Evolutionary conservation across 2,797 vertebrate genomes (phyloP).

Genomic region (Oreochromis grahami): DNA sequence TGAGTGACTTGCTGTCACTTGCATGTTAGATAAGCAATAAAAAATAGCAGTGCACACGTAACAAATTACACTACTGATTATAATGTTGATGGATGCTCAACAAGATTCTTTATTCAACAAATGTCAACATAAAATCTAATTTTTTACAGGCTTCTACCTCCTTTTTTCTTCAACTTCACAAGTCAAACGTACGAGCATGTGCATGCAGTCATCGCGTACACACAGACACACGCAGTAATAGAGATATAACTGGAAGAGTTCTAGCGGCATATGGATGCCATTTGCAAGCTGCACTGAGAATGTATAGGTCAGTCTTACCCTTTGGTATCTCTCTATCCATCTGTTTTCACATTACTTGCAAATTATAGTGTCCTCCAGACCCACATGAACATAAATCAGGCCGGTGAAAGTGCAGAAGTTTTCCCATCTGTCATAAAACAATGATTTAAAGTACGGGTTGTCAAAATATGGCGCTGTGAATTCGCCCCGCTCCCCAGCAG

Average conservation of each 20-base stretch:
- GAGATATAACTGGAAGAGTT: constrained; percentile 80
- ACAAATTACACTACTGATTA: constrained; percentile 12
- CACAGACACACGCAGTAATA: constrained; percentile 43
- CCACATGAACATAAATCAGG: constrained; percentile 97
- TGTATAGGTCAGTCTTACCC: constrained; percentile 82
- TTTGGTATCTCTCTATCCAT: constrained; percentile 95
- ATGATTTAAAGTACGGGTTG: constrained; percentile 97
- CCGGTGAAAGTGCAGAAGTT: constrained; percentile 88
- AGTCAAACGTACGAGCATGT: constrained; percentile 6
- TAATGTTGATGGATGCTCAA: constrained; percentile 27
- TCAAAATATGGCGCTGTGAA: constrained; percentile 92
- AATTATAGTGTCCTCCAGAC: constrained; percentile 98
- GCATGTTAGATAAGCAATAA: constrained; percentile 16
- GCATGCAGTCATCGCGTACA: background rate
- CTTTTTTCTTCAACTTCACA: constrained; percentile 12
- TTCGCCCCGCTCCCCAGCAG: constrained; percentile 85
- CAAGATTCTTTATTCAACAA: constrained; percentile 21
- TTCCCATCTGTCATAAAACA: constrained; percentile 99
- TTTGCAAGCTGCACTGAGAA: constrained; percentile 87
- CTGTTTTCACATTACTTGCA: constrained; percentile 98
- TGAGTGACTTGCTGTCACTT: constrained; percentile 24
- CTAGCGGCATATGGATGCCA: constrained; percentile 93
- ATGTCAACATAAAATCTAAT: constrained; percentile 20
- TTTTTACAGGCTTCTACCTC: constrained; percentile 24
- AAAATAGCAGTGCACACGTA: constrained; percentile 19